Evolutionary conservation across 2,113 vertebrate genomes (phyloP).

Genomic region (Nycticebus coucang): DNA sequence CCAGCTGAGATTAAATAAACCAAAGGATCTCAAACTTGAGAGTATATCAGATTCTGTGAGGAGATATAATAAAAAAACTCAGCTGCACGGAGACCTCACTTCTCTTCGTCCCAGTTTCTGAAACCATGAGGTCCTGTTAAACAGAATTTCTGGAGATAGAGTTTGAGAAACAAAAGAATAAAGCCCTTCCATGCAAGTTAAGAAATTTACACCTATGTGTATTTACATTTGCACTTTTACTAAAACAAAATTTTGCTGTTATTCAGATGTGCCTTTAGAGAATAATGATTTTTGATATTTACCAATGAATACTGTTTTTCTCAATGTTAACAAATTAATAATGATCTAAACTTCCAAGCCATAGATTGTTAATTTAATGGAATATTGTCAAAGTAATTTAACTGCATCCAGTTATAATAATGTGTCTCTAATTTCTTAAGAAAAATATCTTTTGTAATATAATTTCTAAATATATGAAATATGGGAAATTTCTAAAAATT

Average conservation of each 20-base stretch:
- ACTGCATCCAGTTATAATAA: constrained; percentile 48
- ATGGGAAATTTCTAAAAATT: background rate
- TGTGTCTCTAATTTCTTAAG: background rate
- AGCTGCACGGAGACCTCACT: background rate
- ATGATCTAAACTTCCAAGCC: constrained; percentile 33
- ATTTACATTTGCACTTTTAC: constrained; percentile 40
- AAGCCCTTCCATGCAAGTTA: background rate
- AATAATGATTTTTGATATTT: constrained; percentile 55
- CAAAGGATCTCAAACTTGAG: background rate
- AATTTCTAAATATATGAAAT: constrained; percentile 42
- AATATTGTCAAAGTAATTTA: constrained; percentile 55
- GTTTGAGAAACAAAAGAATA: constrained; percentile 29
- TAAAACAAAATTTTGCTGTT: constrained; percentile 40
- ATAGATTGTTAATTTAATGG: constrained; percentile 44
- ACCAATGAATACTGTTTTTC: constrained; percentile 1
- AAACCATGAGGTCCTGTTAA: background rate
- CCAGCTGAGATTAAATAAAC: constrained; percentile 18
- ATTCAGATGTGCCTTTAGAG: background rate
- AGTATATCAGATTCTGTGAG: background rate
- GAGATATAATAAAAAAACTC: constrained; percentile 12
- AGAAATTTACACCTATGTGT: background rate
- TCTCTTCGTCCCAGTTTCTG: background rate
- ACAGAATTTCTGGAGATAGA: constrained; percentile 4
- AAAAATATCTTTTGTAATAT: constrained; percentile 36
- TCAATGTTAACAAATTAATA: constrained; percentile 44